Evolutionary conservation across 1,140 invertebrate genomes (phyloP), one percentile per base, ranked within the genome.

Genomic region (Trachymyrmex cornetzi): DNA sequence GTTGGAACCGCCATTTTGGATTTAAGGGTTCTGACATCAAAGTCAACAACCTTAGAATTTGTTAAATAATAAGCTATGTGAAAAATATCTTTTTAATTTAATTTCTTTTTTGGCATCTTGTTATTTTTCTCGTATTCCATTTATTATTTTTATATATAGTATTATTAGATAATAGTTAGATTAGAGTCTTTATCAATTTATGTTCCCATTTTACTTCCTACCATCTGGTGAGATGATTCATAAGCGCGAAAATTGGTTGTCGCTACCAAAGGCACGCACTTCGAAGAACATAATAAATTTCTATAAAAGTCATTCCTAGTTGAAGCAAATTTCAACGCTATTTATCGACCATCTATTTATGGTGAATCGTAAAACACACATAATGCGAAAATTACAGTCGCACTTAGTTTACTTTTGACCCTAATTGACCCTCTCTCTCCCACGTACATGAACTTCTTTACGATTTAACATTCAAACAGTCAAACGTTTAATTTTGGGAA

Each of bases 1-100:
- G 0, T 82, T 82, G 55, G 11, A 30, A 50, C 14, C 38, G 67
- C 80, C 80, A 84, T 84, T 59, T 84, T 84, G 16, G 0, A 61
- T 84, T 61, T 57, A 6, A 19, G 48, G 30, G 14, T 82, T 30
- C 5, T 82, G 34, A 74, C 14, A 63, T 22, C 53, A 5, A 55
- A 75, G 69, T 75, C 14, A 50, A 34, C 24, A 50, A 75, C 24
- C 38, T 84, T 0, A 9, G 4, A 59, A 27, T 9, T 7, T 4
- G 1, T 75, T 75, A 61, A 30, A 22, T 48, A 48, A 16, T 5
- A 12, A 30, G 1, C 19, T 61, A 9, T 6, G 0, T 55, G 6
- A 55, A 30, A 59, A 38, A 53, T 55, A 14, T 48, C n/a, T 22
- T 64, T 30, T 30, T 22, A 22, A 22, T 50, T 50, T 30, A 12